Evolutionary conservation across 2,113 vertebrate genomes (phyloP).

Genomic region (Bostrychus sinensis): DNA sequence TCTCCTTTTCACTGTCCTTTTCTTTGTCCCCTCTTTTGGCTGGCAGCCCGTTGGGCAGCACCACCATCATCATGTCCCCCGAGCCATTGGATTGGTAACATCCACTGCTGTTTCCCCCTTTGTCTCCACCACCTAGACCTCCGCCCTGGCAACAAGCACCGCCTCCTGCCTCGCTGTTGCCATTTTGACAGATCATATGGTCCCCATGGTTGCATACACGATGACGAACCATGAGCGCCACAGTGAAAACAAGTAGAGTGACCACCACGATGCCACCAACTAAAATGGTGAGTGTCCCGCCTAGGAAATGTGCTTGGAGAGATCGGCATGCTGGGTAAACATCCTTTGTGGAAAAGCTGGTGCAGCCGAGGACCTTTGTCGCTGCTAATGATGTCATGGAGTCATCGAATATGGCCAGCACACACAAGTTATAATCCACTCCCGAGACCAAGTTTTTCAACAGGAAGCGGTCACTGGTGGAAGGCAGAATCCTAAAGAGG

Average conservation of each 20-base stretch:
- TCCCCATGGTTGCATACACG: slow-evolving; percentile 80
- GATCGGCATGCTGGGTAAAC: slow-evolving; percentile 88
- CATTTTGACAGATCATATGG: slow-evolving; percentile 56
- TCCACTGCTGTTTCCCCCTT: slow-evolving; percentile 81
- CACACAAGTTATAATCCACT: slow-evolving; percentile 88
- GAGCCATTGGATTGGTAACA: slow-evolving; percentile 88
- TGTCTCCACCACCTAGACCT: slow-evolving; percentile 53
- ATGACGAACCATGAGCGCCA: slow-evolving; percentile 90
- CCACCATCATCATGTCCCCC: slow-evolving; percentile 83
- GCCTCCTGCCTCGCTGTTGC: slow-evolving; percentile 57
- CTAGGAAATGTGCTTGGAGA: slow-evolving; percentile 90
- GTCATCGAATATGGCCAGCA: slow-evolving; percentile 89
- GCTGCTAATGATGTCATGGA: slow-evolving; percentile 84
- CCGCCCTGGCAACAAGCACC: slow-evolving; percentile 71
- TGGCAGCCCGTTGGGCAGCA: slow-evolving; percentile 79
- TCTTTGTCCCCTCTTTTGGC: slow-evolving; percentile 59
- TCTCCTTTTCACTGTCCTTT: slow-evolving; percentile 53
- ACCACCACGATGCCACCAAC: slow-evolving; percentile 90
- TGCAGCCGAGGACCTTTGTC: slow-evolving; percentile 87
- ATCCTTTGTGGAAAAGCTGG: slow-evolving; percentile 87
- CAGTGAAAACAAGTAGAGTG: slow-evolving; percentile 89
- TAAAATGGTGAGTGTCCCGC: slow-evolving; percentile 89
- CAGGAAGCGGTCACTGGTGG: slow-evolving; percentile 85
- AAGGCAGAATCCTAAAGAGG: slow-evolving; percentile 83
- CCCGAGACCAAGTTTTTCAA: slow-evolving; percentile 88